A percentile compares a stretch with the other conserved stretches of the same genome.
Conservation (phyloP, 2,113 vertebrate species). For the Cercopithecus mona region DNA sequence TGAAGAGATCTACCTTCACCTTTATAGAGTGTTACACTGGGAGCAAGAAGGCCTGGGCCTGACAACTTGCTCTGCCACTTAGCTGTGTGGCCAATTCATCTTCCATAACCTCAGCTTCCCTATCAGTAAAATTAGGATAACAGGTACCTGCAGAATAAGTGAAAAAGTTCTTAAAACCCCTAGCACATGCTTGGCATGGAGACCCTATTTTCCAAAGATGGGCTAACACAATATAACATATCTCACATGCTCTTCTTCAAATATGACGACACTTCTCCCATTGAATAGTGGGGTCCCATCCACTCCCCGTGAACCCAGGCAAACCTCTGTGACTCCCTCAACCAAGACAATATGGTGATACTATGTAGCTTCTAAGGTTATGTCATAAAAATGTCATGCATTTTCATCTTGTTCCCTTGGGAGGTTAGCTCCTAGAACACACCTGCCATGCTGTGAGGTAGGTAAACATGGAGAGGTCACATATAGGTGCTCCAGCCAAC, state of each 20-base stretch:
- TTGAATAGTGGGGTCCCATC: not conserved
- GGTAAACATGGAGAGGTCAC: not conserved
- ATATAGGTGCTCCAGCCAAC: not conserved
- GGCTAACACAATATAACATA: not conserved
- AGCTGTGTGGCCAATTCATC: not conserved
- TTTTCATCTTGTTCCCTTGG: not conserved
- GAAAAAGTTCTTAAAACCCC: not conserved
- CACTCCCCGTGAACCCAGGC: not conserved
- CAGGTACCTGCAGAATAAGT: not conserved
- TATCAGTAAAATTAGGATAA: not conserved
- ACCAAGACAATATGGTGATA: not conserved
- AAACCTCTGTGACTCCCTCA: not conserved
- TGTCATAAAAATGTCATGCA: not conserved
- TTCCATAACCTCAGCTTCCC: not conserved
- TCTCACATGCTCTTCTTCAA: not conserved
- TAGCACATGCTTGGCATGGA: not conserved
- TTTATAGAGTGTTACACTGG: not conserved
- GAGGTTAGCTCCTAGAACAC: not conserved
- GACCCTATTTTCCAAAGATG: not conserved
- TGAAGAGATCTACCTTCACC: not conserved
- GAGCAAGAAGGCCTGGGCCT: not conserved
- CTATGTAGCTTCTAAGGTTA: not conserved
- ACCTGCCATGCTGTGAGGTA: not conserved
- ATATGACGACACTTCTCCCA: not conserved
- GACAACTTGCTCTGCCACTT: not conserved